These are phyloP conservation scores for Tetramorium parvispinum DNA, from an alignment of 1,140 invertebrate species.

Conservation along the genomic window DNA sequence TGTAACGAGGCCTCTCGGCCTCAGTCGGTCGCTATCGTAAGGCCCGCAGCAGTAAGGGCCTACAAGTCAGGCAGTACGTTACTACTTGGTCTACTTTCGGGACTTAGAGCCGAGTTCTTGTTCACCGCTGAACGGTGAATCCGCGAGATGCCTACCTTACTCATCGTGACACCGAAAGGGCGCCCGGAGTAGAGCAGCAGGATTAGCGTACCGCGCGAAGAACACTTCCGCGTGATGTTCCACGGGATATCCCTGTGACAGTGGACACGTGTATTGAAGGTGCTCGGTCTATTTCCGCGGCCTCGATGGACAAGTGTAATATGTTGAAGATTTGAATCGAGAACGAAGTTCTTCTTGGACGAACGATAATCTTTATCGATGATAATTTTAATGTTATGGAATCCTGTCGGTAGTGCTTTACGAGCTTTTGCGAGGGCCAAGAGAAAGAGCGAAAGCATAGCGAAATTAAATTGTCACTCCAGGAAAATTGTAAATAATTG, in stretches of 20 bases:
- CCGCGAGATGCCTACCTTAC: neutral
- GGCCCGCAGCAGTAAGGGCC: slow-evolving; percentile 84
- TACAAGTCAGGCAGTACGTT: slow-evolving; percentile 83
- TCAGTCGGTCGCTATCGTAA: slow-evolving; percentile 70
- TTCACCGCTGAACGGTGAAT: neutral
- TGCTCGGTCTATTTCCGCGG: neutral
- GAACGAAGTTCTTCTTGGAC: neutral
- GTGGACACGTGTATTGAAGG: neutral
- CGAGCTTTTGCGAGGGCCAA: neutral
- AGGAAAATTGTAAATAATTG: neutral
- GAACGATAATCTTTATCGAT: neutral
- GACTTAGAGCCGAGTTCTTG: slow-evolving; percentile 73
- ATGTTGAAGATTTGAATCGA: neutral
- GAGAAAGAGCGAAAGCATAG: neutral
- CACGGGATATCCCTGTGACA: neutral
- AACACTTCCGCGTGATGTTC: slow-evolving; percentile 10
- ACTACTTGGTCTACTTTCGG: slow-evolving; percentile 82
- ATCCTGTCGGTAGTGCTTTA: too few relatives aligned
- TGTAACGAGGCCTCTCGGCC: slow-evolving; percentile 65
- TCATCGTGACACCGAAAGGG: neutral
- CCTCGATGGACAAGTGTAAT: neutral
- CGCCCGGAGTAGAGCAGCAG: neutral
- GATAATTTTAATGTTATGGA: neutral
- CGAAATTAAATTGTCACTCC: neutral
- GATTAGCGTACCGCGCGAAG: neutral